These are phyloP conservation scores for Decapterus maruadsi DNA, from an alignment of 2,797 vertebrate genomes.

Conservation along the genomic window DNA sequence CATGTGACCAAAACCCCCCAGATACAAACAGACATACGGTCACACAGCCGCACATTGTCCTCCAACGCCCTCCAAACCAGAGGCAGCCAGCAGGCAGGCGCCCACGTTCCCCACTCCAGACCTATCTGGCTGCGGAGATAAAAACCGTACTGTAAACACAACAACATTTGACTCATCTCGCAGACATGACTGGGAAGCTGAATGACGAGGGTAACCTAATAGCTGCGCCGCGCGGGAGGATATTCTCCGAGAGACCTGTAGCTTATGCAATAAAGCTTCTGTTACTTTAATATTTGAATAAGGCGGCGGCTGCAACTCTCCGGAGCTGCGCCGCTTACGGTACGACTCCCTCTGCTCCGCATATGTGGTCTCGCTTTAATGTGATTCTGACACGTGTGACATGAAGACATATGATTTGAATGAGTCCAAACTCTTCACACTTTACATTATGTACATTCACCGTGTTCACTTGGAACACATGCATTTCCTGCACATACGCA, in stretches of 20 bases:
- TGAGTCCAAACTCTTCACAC: constrained; percentile 22
- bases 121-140: constrained; percentile 72
- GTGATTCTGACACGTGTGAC: constrained; percentile 26
- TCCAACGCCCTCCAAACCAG: constrained; percentile 75
- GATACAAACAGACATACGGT: constrained; percentile 71
- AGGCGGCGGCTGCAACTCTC: not conserved
- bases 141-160: constrained; percentile 76
- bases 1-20: constrained; percentile 71
- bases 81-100: constrained; percentile 71
- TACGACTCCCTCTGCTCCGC: not conserved
- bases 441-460: constrained; percentile 16
- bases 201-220: constrained; percentile 40
- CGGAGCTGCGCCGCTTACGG: not conserved
- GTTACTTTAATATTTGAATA: constrained; percentile 6
- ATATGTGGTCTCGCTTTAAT: constrained; percentile 38
- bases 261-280: constrained; percentile 34
- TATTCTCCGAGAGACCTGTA: constrained; percentile 31
- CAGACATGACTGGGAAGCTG: constrained; percentile 43
- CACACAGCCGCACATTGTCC: constrained; percentile 72
- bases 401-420: constrained; percentile 40
- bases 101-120: constrained; percentile 60
- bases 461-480: constrained; percentile 42
- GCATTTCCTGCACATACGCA: constrained; percentile 23
- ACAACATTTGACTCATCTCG: constrained; percentile 66
- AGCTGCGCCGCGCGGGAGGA: constrained; percentile 11